phyloP scores from a whole-genome alignment of 2,888 invertebrate genomes.

The Drosophila helvetica region DNA sequence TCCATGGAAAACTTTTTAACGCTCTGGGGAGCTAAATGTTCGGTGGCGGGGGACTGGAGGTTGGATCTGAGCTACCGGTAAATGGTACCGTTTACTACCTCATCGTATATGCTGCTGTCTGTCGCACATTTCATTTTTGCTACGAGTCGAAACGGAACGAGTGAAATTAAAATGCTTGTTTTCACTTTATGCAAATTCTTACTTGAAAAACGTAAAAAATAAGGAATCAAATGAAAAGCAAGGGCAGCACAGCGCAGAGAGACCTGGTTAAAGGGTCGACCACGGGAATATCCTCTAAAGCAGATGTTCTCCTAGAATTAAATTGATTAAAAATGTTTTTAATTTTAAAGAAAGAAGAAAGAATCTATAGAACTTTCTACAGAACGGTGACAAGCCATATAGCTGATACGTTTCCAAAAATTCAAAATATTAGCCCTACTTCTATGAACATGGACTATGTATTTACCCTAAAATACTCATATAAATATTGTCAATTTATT shows the following conservation, averaged over 20 bases:
- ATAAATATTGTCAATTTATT: too few species aligned
- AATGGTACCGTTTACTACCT: conserved; percentile 74
- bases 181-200: conserved; percentile 82
- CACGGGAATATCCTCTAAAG: neutral
- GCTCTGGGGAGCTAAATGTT: conserved; percentile 55
- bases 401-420: too few species aligned
- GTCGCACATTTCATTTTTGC: conserved; percentile 65
- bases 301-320: too few species aligned
- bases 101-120: conserved; percentile 50
- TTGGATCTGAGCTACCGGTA: conserved; percentile 47
- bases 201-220: conserved; percentile 43
- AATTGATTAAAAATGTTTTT: too few species aligned
- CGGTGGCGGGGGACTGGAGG: conserved; percentile 10
- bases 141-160: conserved; percentile 48
- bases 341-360: too few species aligned
- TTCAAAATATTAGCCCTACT: too few species aligned
- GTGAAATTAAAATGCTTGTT: conserved; percentile 82
- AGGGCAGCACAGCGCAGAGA: neutral
- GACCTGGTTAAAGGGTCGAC: neutral
- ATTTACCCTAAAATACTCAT: too few species aligned
- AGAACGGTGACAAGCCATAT: too few species aligned
- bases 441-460: too few species aligned
- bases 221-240: conserved; percentile 25
- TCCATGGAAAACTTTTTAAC: conserved; percentile 69
- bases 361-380: too few species aligned